Conservation (phyloP, 2,888 invertebrate genomes). For the Ichneumon xanthorius region DNA sequence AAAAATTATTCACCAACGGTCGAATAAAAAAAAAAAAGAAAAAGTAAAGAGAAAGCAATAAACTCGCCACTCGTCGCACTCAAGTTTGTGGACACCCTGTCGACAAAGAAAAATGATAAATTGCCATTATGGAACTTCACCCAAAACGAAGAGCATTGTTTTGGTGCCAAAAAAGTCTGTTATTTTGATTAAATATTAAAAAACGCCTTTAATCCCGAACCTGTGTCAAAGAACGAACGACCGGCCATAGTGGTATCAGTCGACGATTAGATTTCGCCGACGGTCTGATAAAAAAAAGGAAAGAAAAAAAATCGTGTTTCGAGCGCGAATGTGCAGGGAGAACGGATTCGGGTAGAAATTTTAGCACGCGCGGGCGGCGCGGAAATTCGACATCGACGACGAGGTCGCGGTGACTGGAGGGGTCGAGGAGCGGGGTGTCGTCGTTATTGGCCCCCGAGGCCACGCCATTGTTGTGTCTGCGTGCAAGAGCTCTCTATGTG, state of each 20-base stretch:
- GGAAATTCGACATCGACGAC: conserved; percentile 60
- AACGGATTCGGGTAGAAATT: conserved; percentile 49
- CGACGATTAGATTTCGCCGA: conserved; percentile 19
- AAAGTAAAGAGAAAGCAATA: background rate
- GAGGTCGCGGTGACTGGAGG: conserved; percentile 69
- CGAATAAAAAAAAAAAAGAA: too few species aligned
- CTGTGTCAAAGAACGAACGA: conserved; percentile 2
- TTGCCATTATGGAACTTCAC: background rate
- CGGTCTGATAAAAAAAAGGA: background rate
- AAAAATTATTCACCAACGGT: too few species aligned
- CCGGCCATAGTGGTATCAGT: conserved; percentile 3
- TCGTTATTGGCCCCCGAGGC: conserved; percentile 83
- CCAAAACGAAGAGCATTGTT: background rate
- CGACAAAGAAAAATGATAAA: background rate
- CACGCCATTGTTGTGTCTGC: conserved; percentile 81
- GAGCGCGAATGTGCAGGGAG: conserved; percentile 14
- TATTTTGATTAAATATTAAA: background rate
- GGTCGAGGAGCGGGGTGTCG: conserved; percentile 72
- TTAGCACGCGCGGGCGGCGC: conserved; percentile 41
- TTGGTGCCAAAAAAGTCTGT: background rate
- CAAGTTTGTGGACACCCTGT: background rate
- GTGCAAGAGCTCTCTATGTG: conserved; percentile 80
- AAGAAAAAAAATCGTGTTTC: background rate
- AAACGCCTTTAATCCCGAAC: background rate
- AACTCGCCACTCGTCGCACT: background rate